These are phyloP conservation scores for Hydroisotoma schaefferi DNA, from an alignment of 2,888 invertebrate genomes.

Conservation along the genomic window DNA sequence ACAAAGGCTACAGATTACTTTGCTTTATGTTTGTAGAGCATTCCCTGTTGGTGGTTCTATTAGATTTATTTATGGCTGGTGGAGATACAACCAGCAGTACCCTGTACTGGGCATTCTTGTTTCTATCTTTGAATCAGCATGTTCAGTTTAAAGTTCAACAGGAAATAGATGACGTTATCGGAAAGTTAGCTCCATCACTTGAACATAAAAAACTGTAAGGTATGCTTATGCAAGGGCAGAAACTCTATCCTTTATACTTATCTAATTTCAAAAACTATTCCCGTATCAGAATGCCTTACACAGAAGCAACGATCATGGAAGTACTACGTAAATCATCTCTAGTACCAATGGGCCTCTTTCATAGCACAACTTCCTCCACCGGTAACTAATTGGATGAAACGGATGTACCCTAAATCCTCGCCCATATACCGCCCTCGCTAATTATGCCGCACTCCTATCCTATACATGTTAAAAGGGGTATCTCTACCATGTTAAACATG, in stretches of 20 bases:
- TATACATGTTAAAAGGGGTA: too few relatives aligned
- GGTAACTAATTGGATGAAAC: constrained; percentile 32
- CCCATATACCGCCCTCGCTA: too few relatives aligned
- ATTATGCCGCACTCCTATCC: too few relatives aligned
- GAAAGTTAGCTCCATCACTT: constrained; percentile 36
- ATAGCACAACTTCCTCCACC: constrained; percentile 37
- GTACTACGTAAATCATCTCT: constrained; percentile 45
- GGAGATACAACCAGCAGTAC: constrained; percentile 49
- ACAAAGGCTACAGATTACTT: too few relatives aligned
- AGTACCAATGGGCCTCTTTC: constrained; percentile 46
- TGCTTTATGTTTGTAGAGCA: constrained; percentile 41
- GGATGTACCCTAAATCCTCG: too few relatives aligned
- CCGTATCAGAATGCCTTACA: constrained; percentile 45
- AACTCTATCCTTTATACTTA: background rate
- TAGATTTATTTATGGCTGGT: constrained; percentile 49
- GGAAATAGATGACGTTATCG: constrained; percentile 50
- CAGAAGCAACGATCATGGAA: constrained; percentile 47
- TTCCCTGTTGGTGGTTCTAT: constrained; percentile 46
- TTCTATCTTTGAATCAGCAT: constrained; percentile 48
- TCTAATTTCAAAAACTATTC: background rate
- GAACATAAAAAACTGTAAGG: constrained; percentile 42
- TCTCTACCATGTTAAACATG: too few relatives aligned
- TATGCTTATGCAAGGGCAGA: background rate
- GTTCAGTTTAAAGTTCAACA: constrained; percentile 49
- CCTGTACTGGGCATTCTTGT: constrained; percentile 49